Conservation (phyloP, 2,888 invertebrate genomes). For the Luperina nickerlii region DNA sequence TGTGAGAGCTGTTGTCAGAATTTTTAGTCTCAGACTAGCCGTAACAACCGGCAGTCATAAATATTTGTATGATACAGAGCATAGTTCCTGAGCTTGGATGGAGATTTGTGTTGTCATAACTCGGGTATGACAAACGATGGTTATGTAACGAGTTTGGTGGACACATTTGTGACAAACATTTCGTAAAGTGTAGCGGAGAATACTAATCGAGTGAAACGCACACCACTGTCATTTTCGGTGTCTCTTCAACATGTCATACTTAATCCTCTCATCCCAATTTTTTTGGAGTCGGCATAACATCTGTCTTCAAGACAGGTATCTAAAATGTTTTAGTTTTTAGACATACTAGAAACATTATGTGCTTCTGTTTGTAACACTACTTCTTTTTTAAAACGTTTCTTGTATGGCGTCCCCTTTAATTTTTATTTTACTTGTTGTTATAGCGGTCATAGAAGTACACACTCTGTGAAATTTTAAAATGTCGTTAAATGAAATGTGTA, state of each 20-base stretch:
- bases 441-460: no score
- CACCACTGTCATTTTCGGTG: background rate
- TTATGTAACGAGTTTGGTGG: slow-evolving; percentile 22
- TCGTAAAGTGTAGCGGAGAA: slow-evolving; percentile 12
- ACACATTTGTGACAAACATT: slow-evolving; percentile 34
- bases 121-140: slow-evolving; percentile 39
- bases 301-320: no score
- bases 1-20: background rate
- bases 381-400: no score
- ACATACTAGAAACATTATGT: background rate
- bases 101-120: slow-evolving; percentile 39
- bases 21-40: slow-evolving; percentile 11
- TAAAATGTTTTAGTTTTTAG: background rate
- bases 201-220: slow-evolving; percentile 16
- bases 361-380: no score
- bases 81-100: slow-evolving; percentile 4
- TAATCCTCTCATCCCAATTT: background rate
- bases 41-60: slow-evolving; percentile 9
- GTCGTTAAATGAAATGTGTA: no score
- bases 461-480: no score
- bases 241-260: background rate
- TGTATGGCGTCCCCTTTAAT: no score
- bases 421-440: no score
- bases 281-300: no score
- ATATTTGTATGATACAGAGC: slow-evolving; percentile 15